Conservation (phyloP, 1,140 invertebrate genomes). For the Drosophila sulfurigaster region DNA sequence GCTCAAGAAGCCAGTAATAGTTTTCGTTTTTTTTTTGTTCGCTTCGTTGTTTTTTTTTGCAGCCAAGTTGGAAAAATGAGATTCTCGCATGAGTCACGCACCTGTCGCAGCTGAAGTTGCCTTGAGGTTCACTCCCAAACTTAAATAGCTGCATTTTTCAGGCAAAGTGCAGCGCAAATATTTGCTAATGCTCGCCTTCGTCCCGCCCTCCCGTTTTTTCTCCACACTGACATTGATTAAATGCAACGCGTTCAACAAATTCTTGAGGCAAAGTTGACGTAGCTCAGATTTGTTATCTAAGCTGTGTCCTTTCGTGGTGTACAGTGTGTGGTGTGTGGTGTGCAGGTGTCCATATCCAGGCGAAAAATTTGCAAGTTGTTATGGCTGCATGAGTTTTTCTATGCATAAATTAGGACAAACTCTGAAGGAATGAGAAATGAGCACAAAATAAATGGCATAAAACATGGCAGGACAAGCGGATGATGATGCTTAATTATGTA, state of each 20-base stretch:
- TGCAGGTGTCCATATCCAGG: slow-evolving; percentile 40
- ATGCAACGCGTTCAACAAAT: slow-evolving; percentile 65
- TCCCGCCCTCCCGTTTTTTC: too few species aligned
- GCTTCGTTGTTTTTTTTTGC: slow-evolving; percentile 1
- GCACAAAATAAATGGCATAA: slow-evolving; percentile 16
- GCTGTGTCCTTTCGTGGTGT: background rate
- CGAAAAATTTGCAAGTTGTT: slow-evolving; percentile 31
- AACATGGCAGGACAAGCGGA: background rate
- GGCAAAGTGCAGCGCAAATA: slow-evolving; percentile 61
- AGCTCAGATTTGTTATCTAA: slow-evolving; percentile 49
- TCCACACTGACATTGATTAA: slow-evolving; percentile 59
- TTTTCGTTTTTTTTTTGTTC: background rate
- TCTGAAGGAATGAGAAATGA: background rate
- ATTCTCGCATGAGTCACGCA: slow-evolving; percentile 60
- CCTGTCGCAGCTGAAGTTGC: slow-evolving; percentile 29
- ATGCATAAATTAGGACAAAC: slow-evolving; percentile 50
- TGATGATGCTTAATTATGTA: slow-evolving; percentile 12
- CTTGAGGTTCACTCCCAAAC: slow-evolving; percentile 23
- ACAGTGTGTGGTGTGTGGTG: background rate
- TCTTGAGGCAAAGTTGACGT: slow-evolving; percentile 56
- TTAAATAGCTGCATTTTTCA: slow-evolving; percentile 68
- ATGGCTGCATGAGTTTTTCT: slow-evolving; percentile 36
- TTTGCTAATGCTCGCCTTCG: slow-evolving; percentile 51
- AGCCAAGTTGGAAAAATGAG: slow-evolving; percentile 45
- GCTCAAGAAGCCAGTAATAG: slow-evolving; percentile 3